phyloP scores from a whole-genome alignment of 2,113 vertebrate species.

The Upupa epops region DNA sequence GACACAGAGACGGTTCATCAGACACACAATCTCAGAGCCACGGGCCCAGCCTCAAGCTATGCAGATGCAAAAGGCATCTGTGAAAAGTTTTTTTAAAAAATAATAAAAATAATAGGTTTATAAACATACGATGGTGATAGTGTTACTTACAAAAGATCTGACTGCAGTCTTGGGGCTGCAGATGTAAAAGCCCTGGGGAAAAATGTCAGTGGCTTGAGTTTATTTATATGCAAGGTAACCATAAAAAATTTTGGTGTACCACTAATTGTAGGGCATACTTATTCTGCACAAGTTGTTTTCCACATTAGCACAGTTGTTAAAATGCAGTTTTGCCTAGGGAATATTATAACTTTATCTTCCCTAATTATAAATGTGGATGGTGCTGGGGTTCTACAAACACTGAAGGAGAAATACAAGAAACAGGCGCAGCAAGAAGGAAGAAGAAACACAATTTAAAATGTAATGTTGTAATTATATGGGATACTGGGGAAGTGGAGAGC shows the following conservation, averaged over 20 bases:
- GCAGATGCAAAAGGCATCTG: constrained; percentile 73
- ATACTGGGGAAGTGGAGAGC: background rate
- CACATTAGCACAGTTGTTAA: constrained; percentile 67
- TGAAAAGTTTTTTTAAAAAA: constrained; percentile 1
- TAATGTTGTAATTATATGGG: background rate
- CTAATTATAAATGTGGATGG: constrained; percentile 65
- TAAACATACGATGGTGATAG: constrained; percentile 71
- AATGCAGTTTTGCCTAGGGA: constrained; percentile 65
- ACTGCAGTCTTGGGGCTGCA: constrained; percentile 61
- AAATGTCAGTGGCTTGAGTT: constrained; percentile 64
- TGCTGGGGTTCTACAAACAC: constrained; percentile 4
- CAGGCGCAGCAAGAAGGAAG: background rate
- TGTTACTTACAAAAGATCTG: constrained; percentile 72
- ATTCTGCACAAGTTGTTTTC: constrained; percentile 70
- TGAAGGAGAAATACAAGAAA: background rate
- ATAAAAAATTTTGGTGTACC: constrained; percentile 57
- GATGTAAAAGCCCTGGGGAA: constrained; percentile 63
- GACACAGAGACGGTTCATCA: constrained; percentile 51
- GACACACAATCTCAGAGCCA: constrained; percentile 65
- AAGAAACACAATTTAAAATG: constrained; percentile 52
- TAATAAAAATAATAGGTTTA: constrained; percentile 15
- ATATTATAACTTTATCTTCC: constrained; percentile 62
- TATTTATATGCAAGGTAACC: constrained; percentile 67
- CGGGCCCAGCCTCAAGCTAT: constrained; percentile 69
- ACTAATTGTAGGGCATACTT: constrained; percentile 76